A percentile compares a stretch with the other conserved stretches of the same genome.
These are phyloP conservation scores for Pteruthius melanotis DNA, from an alignment of 2,113 vertebrate genomes.

Conservation along the genomic window DNA sequence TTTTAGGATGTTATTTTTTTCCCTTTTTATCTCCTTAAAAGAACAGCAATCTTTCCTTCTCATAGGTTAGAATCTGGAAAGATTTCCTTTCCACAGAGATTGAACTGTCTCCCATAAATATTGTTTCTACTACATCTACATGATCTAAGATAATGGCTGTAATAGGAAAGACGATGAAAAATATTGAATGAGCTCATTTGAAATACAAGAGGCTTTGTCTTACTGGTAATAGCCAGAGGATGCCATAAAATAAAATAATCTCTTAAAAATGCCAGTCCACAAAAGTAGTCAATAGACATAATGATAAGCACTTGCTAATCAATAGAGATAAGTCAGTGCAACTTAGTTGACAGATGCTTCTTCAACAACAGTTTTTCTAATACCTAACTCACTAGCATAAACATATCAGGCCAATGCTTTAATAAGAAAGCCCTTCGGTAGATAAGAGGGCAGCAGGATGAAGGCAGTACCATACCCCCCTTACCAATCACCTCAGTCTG, in stretches of 20 bases:
- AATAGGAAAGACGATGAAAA: conserved; percentile 20
- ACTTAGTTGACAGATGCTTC: background rate
- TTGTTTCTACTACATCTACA: background rate
- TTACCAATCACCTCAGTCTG: background rate
- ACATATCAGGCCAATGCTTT: background rate
- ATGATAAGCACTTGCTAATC: conserved; percentile 26
- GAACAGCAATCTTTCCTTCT: background rate
- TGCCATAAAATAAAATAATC: conserved; percentile 34
- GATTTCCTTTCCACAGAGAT: background rate
- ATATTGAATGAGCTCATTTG: background rate
- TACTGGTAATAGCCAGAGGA: background rate
- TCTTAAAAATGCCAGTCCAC: background rate
- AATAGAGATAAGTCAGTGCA: background rate
- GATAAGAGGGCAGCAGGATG: background rate
- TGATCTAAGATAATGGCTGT: background rate
- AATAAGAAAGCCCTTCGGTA: background rate
- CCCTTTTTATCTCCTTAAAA: background rate
- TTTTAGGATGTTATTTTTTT: background rate
- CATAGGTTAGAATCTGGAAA: background rate
- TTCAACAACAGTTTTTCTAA: background rate
- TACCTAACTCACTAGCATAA: background rate
- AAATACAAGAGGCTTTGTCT: background rate
- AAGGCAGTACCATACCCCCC: background rate
- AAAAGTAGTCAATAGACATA: conserved; percentile 23
- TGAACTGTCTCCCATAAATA: background rate